phyloP scores from a whole-genome alignment of 2,113 vertebrate species.

The Lycaon pictus region DNA sequence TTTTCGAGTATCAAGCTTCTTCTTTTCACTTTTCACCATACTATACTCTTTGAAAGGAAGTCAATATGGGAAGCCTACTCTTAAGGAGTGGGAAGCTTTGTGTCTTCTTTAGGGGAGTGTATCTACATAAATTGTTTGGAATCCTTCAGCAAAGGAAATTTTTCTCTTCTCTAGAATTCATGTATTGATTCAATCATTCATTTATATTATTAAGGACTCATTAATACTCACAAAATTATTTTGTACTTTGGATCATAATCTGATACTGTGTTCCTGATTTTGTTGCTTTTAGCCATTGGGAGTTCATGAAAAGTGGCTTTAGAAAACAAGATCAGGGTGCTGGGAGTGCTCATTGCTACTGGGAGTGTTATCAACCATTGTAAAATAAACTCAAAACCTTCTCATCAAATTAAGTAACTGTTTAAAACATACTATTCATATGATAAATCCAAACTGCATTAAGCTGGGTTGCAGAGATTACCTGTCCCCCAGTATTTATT shows the following conservation, averaged over 20 bases:
- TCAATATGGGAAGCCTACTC: background rate
- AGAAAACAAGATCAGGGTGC: background rate
- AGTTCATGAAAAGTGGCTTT: background rate
- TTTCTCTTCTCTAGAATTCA: background rate
- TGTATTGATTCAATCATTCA: background rate
- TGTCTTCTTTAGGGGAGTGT: background rate
- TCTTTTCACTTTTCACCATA: background rate
- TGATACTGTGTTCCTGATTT: background rate
- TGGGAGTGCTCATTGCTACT: background rate
- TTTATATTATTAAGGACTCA: slow-evolving; percentile 12
- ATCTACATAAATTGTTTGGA: background rate
- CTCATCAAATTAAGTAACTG: background rate
- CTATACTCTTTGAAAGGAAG: background rate
- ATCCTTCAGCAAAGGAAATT: background rate
- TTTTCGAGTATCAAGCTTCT: background rate
- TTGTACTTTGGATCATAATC: background rate
- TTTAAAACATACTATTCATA: background rate
- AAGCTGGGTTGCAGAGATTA: background rate
- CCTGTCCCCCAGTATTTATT: background rate
- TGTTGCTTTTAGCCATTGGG: background rate
- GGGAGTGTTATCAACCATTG: background rate
- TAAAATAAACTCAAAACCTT: background rate
- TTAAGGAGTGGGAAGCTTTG: background rate
- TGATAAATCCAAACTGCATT: background rate
- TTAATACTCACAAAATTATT: background rate